Conservation (phyloP, 2,888 invertebrate species). For the Melanchra persicariae region DNA sequence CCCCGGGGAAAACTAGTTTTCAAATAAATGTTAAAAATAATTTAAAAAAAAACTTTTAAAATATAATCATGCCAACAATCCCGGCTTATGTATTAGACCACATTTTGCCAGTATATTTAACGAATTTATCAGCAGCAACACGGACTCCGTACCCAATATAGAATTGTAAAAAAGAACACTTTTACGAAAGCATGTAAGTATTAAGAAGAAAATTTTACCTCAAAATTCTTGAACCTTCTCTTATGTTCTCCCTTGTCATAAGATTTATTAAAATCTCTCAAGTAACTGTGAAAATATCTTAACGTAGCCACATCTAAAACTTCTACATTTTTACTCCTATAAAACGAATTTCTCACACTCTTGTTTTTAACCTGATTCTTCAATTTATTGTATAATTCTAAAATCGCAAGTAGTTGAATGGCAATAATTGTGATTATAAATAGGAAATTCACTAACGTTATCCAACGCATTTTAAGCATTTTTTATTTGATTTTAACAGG, state of each 20-base stretch:
- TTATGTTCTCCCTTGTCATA: constrained; percentile 63
- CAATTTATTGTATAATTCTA: background rate
- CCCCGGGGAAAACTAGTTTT: too few relatives aligned
- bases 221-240: constrained; percentile 66
- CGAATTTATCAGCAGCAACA: background rate
- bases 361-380: background rate
- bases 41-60: too few relatives aligned
- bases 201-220: constrained; percentile 62
- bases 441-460: background rate
- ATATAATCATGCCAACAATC: too few relatives aligned
- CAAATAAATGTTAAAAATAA: too few relatives aligned
- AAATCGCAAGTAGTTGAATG: background rate
- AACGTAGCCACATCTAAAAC: background rate
- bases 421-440: background rate
- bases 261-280: constrained; percentile 67
- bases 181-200: background rate
- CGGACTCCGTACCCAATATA: background rate
- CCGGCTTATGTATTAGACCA: too few relatives aligned
- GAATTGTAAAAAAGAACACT: background rate
- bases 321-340: background rate
- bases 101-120: background rate
- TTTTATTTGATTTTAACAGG: background rate
- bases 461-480: background rate
- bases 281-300: constrained; percentile 63
- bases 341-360: background rate